A percentile compares a stretch with the other conserved stretches of the same genome.
These are phyloP conservation scores for Eriocheir sinensis DNA, from an alignment of 1,140 invertebrate genomes.

Conservation along the genomic window DNA sequence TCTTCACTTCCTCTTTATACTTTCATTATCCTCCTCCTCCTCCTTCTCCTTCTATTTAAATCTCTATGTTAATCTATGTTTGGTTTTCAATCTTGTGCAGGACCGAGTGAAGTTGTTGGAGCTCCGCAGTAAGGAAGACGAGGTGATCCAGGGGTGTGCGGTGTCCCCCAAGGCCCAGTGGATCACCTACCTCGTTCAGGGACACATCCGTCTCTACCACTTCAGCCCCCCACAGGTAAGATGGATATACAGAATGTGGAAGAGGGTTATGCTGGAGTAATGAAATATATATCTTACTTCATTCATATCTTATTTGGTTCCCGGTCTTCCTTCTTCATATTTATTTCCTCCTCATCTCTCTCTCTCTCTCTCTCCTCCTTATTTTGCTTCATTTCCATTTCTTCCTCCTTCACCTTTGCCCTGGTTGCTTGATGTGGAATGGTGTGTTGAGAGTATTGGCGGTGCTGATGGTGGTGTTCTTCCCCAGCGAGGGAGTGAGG, in stretches of 20 bases:
- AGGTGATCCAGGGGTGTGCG: constrained; percentile 86
- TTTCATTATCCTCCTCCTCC: not conserved
- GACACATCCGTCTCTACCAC: constrained; percentile 86
- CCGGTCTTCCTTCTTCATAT: too few species aligned
- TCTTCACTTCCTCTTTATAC: not conserved
- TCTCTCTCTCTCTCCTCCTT: too few species aligned
- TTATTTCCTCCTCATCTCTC: too few species aligned
- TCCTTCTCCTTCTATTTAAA: not conserved
- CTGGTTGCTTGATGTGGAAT: too few species aligned
- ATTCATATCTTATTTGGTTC: too few species aligned
- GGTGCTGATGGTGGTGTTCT: too few species aligned
- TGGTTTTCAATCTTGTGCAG: constrained; percentile 82
- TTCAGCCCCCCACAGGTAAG: constrained; percentile 83
- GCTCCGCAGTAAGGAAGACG: constrained; percentile 85
- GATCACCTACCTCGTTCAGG: constrained; percentile 89
- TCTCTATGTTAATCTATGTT: not conserved
- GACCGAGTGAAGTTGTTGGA: constrained; percentile 87
- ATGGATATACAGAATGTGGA: constrained; percentile 40
- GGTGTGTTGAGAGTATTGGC: too few species aligned
- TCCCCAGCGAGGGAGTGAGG: not conserved
- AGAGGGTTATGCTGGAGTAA: too few species aligned
- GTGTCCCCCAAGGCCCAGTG: constrained; percentile 87
- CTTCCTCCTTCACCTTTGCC: too few species aligned
- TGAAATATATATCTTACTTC: too few species aligned
- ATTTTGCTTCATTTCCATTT: not conserved